Conservation (phyloP, 2,797 vertebrate genomes). For the Cirrhinus mrigala region DNA sequence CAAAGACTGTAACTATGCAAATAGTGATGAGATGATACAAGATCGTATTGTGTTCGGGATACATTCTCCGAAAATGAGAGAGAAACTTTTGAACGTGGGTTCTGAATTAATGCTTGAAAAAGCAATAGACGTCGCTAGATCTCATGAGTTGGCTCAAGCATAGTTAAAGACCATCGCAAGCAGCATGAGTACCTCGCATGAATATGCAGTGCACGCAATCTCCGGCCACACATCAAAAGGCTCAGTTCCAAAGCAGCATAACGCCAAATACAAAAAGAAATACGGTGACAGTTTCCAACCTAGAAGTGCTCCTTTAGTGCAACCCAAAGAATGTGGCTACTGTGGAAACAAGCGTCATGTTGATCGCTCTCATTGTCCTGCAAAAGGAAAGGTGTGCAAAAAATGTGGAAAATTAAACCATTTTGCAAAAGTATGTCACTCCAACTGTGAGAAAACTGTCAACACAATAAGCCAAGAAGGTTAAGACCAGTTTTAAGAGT, state of each 20-base stretch:
- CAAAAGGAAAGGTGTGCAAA: constrained; percentile 2
- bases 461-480: not conserved
- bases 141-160: constrained; percentile 27
- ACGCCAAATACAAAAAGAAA: not conserved
- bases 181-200: not conserved
- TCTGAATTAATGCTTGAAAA: constrained; percentile 19
- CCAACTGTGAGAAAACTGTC: not conserved
- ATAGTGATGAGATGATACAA: not conserved
- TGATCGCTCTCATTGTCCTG: not conserved
- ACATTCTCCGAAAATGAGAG: constrained; percentile 12
- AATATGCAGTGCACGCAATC: constrained; percentile 13
- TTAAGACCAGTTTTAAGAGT: not conserved
- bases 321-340: not conserved
- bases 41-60: constrained; percentile 12
- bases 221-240: not conserved
- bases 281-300: not conserved
- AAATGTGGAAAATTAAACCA: not conserved
- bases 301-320: not conserved
- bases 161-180: constrained; percentile 13
- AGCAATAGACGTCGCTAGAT: constrained; percentile 13
- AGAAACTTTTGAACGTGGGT: constrained; percentile 31
- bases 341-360: not conserved
- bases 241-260: not conserved
- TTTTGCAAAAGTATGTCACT: not conserved
- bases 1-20: constrained; percentile 23